These are phyloP conservation scores for Entomyzon cyanotis DNA, from an alignment of 2,113 vertebrate genomes.

Conservation along the genomic window DNA sequence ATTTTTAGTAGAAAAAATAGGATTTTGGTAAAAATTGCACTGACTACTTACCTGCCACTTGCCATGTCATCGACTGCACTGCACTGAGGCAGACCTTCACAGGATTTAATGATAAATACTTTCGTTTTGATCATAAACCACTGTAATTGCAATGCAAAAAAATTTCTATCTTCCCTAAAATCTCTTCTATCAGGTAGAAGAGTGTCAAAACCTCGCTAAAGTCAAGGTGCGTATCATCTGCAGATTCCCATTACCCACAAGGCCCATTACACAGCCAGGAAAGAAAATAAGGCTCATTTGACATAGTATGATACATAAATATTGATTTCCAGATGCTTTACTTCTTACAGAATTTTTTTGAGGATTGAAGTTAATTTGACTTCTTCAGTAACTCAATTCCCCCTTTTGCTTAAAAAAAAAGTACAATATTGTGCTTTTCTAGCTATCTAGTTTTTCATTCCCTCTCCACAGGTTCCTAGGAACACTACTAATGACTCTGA, in stretches of 20 bases:
- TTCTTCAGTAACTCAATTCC: background rate
- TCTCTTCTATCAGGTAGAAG: background rate
- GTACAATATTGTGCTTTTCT: background rate
- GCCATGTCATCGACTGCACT: background rate
- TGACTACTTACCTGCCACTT: background rate
- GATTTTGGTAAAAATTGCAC: background rate
- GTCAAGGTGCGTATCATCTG: background rate
- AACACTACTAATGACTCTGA: background rate
- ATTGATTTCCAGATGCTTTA: conserved; percentile 42
- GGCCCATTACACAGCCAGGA: conserved; percentile 3
- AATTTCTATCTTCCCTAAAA: background rate
- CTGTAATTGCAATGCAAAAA: background rate
- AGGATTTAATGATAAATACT: background rate
- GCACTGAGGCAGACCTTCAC: background rate
- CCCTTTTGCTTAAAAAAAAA: background rate
- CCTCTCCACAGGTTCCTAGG: background rate
- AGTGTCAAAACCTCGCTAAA: background rate
- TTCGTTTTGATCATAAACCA: background rate
- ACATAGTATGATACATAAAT: conserved; percentile 28
- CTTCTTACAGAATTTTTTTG: conserved; percentile 1
- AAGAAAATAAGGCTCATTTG: conserved; percentile 28
- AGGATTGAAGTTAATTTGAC: conserved; percentile 1
- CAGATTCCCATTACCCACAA: conserved; percentile 8
- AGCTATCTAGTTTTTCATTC: background rate
- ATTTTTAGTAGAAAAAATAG: background rate